Evolutionary conservation across 2,113 vertebrate genomes (phyloP).

Genomic region (Cisticola juncidis): DNA sequence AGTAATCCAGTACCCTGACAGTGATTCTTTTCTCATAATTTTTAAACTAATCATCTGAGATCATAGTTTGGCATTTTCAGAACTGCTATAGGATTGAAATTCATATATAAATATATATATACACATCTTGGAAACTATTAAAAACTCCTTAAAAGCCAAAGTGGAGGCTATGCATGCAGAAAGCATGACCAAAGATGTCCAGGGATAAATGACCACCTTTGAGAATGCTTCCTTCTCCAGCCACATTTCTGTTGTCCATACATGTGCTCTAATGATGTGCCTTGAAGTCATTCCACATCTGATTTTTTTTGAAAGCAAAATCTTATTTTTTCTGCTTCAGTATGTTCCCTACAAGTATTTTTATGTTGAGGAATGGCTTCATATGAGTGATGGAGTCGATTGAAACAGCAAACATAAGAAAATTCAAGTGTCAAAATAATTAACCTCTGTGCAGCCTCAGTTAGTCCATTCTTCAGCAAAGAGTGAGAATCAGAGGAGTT

Average conservation of each 20-base stretch:
- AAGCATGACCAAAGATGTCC: not conserved
- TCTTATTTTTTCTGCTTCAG: not conserved
- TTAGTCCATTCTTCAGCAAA: not conserved
- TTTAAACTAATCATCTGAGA: not conserved
- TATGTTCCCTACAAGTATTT: not conserved
- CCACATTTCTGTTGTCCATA: not conserved
- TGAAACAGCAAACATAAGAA: not conserved
- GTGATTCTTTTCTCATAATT: not conserved
- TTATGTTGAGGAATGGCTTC: not conserved
- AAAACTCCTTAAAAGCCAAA: not conserved
- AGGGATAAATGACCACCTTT: not conserved
- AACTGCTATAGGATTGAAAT: not conserved
- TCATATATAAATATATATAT: not conserved
- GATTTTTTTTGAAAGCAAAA: not conserved
- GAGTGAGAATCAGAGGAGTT: not conserved
- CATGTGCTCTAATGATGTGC: accelerated
- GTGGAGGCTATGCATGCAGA: not conserved
- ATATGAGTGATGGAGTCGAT: not conserved
- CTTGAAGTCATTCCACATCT: not conserved
- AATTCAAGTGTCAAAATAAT: not conserved
- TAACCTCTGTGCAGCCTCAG: not conserved
- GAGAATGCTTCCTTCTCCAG: not conserved
- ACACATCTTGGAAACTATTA: not conserved
- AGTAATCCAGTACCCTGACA: not conserved
- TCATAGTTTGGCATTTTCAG: not conserved